Evolutionary conservation across 1,140 invertebrate genomes (phyloP), one percentile per base, ranked within the genome.

Genomic region (Chrysomallon squamiferum): DNA sequence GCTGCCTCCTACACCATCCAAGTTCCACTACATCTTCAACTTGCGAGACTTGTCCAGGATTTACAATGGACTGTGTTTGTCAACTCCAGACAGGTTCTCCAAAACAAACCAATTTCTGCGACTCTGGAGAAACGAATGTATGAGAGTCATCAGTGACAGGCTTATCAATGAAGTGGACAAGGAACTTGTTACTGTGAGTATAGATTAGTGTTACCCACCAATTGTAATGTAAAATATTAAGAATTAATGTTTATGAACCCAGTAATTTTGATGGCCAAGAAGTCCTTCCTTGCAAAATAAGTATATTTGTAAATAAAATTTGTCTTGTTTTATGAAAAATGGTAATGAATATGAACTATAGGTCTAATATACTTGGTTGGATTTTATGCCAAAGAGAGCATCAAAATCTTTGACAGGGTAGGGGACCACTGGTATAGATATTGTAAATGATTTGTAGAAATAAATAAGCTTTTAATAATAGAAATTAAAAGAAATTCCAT

Each of bases 1-100:
- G 70, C 81, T 96, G 58, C 92, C 93, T n/a, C 93, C 94, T 20
- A 96, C 93, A 0, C 95, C 95, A 4, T 92, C 91, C 4, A 96
- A 94, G 83, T 96, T 96, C 86, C 94, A 96, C 83, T 96, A 96
- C 83, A 93, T 95, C 65, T 97, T 96, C 85, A 96, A 96, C 83
- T 88, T 96, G 83, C 89, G 94, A 67, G 95, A 97, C 87, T 85
- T 97, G 54, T 95, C 93, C 1, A 89, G 93, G 56, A 90, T 96
- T 30, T 90, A 90, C 65, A 90, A 90, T 43, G 94, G 94, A 3
- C 77, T 97, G 66, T 90, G 92, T 62, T 88, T 93, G 59, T 93
- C 92, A 27, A 88, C 90, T 52, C 89, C 92, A 0, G 83, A 85
- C 29, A 88, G 89, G 71, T 93, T 91, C 81, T 86, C 87, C n/a